A percentile compares a stretch with the other conserved stretches of the same genome.
These are phyloP conservation scores for Calephelis virginiensis DNA, from an alignment of 1,140 invertebrate species.

Conservation along the genomic window DNA sequence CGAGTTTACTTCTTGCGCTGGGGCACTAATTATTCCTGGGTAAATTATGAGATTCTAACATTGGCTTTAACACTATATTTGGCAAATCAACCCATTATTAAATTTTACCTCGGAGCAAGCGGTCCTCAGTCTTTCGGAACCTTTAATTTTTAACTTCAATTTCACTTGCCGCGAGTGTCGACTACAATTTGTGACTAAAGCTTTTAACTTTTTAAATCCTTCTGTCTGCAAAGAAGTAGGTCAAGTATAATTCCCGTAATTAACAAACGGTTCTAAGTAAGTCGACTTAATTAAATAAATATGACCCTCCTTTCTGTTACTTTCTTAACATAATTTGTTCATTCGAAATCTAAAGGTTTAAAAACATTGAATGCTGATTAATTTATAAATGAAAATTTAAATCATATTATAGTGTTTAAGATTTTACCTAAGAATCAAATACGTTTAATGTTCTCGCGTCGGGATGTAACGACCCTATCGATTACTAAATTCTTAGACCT, in stretches of 20 bases:
- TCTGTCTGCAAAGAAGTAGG: slow-evolving; percentile 10
- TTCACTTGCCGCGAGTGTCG: background rate
- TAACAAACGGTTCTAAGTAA: slow-evolving; percentile 9
- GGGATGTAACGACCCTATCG: too few species aligned
- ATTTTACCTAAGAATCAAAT: too few species aligned
- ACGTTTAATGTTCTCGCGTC: too few species aligned
- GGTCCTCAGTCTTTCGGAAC: background rate
- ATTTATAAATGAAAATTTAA: too few species aligned
- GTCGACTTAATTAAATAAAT: slow-evolving; percentile 15
- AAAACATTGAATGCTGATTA: too few species aligned
- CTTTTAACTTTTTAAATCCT: background rate
- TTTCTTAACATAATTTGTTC: slow-evolving; percentile 4
- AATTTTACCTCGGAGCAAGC: background rate
- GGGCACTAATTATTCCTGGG: too few species aligned
- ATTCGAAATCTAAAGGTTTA: background rate
- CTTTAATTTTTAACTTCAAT: background rate
- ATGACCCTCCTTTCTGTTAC: slow-evolving; percentile 5
- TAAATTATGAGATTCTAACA: too few species aligned
- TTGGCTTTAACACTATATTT: too few species aligned
- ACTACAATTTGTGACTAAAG: slow-evolving; percentile 4
- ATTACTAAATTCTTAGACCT: too few species aligned
- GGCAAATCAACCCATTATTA: too few species aligned
- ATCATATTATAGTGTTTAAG: too few species aligned
- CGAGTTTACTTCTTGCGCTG: too few species aligned
- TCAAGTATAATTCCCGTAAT: slow-evolving; percentile 15